phyloP scores from a whole-genome alignment of 2,113 vertebrate genomes.

The Cyanoliseus patagonus region DNA sequence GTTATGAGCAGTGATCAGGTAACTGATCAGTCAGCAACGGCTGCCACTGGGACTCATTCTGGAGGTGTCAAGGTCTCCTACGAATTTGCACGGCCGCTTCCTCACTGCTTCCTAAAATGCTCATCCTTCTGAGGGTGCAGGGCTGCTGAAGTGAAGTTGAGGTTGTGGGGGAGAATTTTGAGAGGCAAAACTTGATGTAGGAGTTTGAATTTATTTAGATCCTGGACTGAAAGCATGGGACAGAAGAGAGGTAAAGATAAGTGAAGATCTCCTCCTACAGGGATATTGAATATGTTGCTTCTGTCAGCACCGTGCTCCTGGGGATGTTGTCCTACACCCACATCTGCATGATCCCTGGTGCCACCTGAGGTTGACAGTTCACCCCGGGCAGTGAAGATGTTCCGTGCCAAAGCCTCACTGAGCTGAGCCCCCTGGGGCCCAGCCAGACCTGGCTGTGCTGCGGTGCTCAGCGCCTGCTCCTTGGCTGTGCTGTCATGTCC shows the following conservation, averaged over 20 bases:
- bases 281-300: background rate
- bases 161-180: background rate
- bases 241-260: background rate
- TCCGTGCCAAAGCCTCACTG: background rate
- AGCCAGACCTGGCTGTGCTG: background rate
- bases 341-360: background rate
- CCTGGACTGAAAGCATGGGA: background rate
- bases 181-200: background rate
- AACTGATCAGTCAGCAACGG: background rate
- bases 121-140: background rate
- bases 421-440: background rate
- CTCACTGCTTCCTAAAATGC: background rate
- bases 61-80: background rate
- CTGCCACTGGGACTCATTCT: background rate
- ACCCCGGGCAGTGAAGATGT: background rate
- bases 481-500: fast-evolving
- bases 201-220: background rate
- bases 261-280: background rate
- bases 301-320: background rate
- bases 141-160: background rate
- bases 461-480: background rate
- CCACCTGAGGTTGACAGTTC: background rate
- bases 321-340: background rate
- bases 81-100: fast-evolving
- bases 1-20: background rate